Base-by-base conservation (phyloP, 2,797 vertebrate genomes). In the Poecilia gillii region DNA sequence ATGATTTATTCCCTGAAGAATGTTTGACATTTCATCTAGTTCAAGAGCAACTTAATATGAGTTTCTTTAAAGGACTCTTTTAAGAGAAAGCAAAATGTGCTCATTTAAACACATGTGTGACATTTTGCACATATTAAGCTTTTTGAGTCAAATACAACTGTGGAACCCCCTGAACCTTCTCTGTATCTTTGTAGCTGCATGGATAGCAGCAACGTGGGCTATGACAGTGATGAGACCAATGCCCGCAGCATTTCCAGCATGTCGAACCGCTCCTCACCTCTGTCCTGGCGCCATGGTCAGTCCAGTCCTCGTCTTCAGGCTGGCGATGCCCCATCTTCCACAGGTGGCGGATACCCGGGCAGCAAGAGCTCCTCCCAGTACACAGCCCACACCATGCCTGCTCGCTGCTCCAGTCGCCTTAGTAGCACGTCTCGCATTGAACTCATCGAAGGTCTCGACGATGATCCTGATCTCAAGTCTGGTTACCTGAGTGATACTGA, bases 231-330 rank as follows among this genome's bases (percentile, higher is more conserved):
- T 0, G 99, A 99, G 2, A 97, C 97, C 93, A 99, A 99, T 51
- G 93, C 97, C 6, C 97, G 97, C 79, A 99, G 99, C 25, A 94
- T 99, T 51, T 99, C 98, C 94, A 99, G 98, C 92, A 93, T 98
- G 59, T 99, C 99, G 84, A 99, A 99, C 92, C 98, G 98, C 86
- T 99, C 99, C 0, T 99, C 99, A 0, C 99, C 98, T 0, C 95
- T 99, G 6, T 99, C 98, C 53, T 99, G 99, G 98, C 97, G 97
- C 89, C 98, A 99, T 0, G 98, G 98, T 55, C 99, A 99, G 92
- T 97, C 99, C 41, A 99, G 98, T 87, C 99, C 99, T 0, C 96
- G 99, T 18, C 96, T 99, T 78, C 99, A 99, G 91, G 99, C 99
- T 0, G 99, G 99, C 0, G 98, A 99, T 0, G 98, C 98, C 0